Evolutionary conservation across 2,888 invertebrate species (phyloP).

Genomic region (Glaucopsyche alexis): DNA sequence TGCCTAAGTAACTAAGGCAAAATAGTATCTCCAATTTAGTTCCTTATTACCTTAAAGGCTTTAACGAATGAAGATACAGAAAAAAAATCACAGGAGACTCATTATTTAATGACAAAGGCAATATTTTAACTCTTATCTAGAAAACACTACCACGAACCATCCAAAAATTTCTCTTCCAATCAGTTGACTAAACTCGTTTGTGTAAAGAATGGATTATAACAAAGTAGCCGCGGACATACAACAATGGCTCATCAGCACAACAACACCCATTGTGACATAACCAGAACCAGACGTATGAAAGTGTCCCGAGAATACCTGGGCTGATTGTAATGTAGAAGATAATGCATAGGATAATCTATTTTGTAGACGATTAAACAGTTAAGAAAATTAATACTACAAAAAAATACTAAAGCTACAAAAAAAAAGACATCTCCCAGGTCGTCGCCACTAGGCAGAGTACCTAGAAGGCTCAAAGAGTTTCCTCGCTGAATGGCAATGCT

Average conservation of each 20-base stretch:
- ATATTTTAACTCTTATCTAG: neutral
- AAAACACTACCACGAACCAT: neutral
- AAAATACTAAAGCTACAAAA: too few relatives aligned
- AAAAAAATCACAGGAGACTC: too few relatives aligned
- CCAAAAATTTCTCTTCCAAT: neutral
- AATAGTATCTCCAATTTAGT: neutral
- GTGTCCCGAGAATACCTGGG: neutral
- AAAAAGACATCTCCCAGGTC: too few relatives aligned
- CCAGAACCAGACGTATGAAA: constrained; percentile 1
- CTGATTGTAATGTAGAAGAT: constrained; percentile 7
- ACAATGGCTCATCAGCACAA: neutral
- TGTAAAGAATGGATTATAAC: constrained; percentile 6
- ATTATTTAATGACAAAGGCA: too few relatives aligned
- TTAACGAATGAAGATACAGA: too few relatives aligned
- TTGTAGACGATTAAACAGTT: neutral
- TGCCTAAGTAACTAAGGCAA: too few relatives aligned
- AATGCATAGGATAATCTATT: neutral
- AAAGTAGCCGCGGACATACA: constrained; percentile 1
- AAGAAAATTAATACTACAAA: neutral
- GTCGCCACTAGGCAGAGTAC: too few relatives aligned
- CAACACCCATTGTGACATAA: constrained; percentile 22
- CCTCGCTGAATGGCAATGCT: too few relatives aligned
- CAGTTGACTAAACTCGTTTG: neutral
- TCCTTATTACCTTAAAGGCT: neutral
- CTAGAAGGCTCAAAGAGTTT: too few relatives aligned